Base-by-base conservation (phyloP, 2,797 vertebrate genomes). In the Brotula barbata region DNA sequence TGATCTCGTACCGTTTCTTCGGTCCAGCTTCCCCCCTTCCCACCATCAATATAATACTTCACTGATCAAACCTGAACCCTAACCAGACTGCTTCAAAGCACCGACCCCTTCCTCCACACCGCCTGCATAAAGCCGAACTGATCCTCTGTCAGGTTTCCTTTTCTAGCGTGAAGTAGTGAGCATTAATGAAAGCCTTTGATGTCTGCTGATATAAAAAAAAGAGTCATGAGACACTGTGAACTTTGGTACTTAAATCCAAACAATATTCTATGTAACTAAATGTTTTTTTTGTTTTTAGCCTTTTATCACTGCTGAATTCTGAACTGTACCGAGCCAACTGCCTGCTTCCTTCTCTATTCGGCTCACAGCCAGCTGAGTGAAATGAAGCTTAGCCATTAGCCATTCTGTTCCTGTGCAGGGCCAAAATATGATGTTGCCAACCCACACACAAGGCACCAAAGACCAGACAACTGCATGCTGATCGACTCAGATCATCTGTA, bases 11-110 rank as follows among this genome's bases (percentile, higher is more conserved):
- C 58, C 55, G 56, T 62, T 51, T 19, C 3, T 23, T 31, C 33
- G 66, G 39, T 19, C 52, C 14, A 13, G 15, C 6, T 15, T 21
- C 36, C 16, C 7, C 15, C 25, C 19, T 20, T 14, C 37, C 51
- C 54, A n/a, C 19, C 25, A 23, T 45, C 68, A 66, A 51, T 71
- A 61, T 62, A 73, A 73, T 71, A 65, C 71, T 65, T 51, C 66
- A 74, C 8, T 55, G 64, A 78, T 77, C 78, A 80, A 78, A 71
- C 78, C 58, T 0, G 14, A 55, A 47, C 40, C 25, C 61, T 13
- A 43, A 36, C 15, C 51, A 19, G 53, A 40, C 9, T 5, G 43
- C 82, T 83, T 85, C 81, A 84, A 83, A 85, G 82, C 66, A 79
- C 75, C 22, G 10, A 4, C 75, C 56, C 75, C 80, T 69, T 40